phyloP scores from a whole-genome alignment of 1,140 invertebrate species.

The Drosophila paulistorum region DNA sequence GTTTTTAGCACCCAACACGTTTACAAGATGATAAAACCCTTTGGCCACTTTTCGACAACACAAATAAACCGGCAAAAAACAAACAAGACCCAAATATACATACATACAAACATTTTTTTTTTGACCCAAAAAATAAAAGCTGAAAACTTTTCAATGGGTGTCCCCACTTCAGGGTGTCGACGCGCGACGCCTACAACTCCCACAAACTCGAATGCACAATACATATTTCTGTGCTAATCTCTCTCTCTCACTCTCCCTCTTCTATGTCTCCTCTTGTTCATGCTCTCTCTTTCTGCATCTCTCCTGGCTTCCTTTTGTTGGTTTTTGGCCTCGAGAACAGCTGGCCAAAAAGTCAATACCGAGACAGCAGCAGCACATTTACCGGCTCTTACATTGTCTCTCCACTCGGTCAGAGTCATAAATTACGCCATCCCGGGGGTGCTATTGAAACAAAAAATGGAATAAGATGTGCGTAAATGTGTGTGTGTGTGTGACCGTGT shows the following conservation, averaged over 20 bases:
- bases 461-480: constrained; percentile 15
- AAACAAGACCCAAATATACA: constrained; percentile 52
- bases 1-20: constrained; percentile 70
- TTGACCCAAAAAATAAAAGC: constrained; percentile 70
- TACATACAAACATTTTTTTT: constrained; percentile 42
- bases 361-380: constrained; percentile 23
- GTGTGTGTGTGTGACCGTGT: constrained; percentile 4
- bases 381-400: constrained; percentile 24
- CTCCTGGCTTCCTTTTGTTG: constrained; percentile 2
- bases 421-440: constrained; percentile 77
- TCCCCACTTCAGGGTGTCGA: constrained; percentile 9
- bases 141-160: constrained; percentile 62
- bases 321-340: constrained; percentile 43
- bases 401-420: constrained; percentile 73
- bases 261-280: too few relatives aligned
- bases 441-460: constrained; percentile 63
- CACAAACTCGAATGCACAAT: constrained; percentile 24
- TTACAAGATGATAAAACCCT: constrained; percentile 77
- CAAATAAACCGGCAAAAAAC: constrained; percentile 28
- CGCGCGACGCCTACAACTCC: constrained; percentile 33
- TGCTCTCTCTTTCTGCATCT: neutral
- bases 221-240: constrained; percentile 57
- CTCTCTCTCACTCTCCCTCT: constrained; percentile 32
- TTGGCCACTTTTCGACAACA: constrained; percentile 70
- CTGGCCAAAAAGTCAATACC: constrained; percentile 70